Conservation (phyloP, 37 sponge, comb jelly and placozoan species). For the Beroe forskalii region DNA sequence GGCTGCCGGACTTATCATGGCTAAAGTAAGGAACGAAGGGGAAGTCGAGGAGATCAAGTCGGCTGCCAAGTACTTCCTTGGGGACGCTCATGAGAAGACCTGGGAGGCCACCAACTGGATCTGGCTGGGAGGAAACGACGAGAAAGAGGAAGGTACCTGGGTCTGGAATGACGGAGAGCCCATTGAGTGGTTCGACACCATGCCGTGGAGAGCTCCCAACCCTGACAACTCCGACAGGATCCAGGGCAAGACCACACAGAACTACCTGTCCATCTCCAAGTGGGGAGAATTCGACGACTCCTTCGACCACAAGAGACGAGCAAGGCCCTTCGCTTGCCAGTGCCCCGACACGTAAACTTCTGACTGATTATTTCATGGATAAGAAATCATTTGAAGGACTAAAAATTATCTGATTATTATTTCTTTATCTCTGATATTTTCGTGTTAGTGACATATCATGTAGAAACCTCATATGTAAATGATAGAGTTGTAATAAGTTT, state of each 20-base stretch:
- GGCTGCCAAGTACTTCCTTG: conserved; percentile 27
- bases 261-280: neutral
- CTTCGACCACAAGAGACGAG: neutral
- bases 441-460: no score
- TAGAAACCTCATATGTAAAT: no score
- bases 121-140: conserved; percentile 52
- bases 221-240: conserved; percentile 6
- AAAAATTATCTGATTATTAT: no score
- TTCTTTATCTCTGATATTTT: no score
- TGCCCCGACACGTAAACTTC: conserved; percentile 56
- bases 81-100: neutral
- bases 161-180: neutral
- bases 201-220: conserved; percentile 28
- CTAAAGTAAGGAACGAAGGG: neutral
- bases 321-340: conserved; percentile 35
- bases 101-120: conserved; percentile 39
- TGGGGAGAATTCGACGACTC: conserved; percentile 52
- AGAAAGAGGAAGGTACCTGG: conserved; percentile 18
- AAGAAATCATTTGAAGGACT: no score
- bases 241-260: neutral
- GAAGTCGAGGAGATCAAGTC: conserved; percentile 30
- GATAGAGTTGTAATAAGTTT: no score
- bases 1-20: conserved; percentile 32
- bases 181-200: neutral
- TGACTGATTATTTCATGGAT: no score